Evolutionary conservation across 2,113 vertebrate species (phyloP), one percentile per base, ranked within the genome.

Genomic region (Oryzias javanicus): DNA sequence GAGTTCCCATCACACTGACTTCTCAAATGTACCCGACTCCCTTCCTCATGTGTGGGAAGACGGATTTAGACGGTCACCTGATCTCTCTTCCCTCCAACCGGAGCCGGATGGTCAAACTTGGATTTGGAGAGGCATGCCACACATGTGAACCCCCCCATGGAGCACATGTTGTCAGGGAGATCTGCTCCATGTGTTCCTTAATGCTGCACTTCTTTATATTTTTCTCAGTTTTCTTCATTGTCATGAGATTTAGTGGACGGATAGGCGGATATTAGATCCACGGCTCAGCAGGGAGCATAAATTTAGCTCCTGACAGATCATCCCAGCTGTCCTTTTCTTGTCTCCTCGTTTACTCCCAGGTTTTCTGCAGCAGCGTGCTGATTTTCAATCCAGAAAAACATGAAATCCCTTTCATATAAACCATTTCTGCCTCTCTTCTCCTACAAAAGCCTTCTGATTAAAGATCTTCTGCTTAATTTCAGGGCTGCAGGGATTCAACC

Each of bases 11-110:
- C 35, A 35, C 29, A 29, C 29, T 35, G 10, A 8, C 29, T 35
- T 35, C 29, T 35, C 29, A 35, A 29, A 35, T 35, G 8, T 35
- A 35, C 35, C 35, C 35, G 10, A 12, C 65, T 51, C 58, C 51
- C 48, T 64, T 64, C 71, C 64, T 70, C 66, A 67, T 63, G 49
- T 66, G 47, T 1, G 57, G 3, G 15, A 22, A n/a, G 79, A 78
- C 85, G 2, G 25, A 85, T 83, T 85, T 87, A 86, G 86, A 1
- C 1, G 63, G 70, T 84, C 84, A 89, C 65, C 73, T 88, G 88
- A 89, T 76, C 72, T 60, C 50, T 13, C 29, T 3, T 42, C 20
- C 18, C 16, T 1, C 85, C 85, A 85, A 84, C 66, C 72, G 49
- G 29, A 24, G 57, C 49, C 55, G 49, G 54, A 56, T 6, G 40